Conservation (phyloP, 2,888 invertebrate genomes). For the Stenodema calcarata region DNA sequence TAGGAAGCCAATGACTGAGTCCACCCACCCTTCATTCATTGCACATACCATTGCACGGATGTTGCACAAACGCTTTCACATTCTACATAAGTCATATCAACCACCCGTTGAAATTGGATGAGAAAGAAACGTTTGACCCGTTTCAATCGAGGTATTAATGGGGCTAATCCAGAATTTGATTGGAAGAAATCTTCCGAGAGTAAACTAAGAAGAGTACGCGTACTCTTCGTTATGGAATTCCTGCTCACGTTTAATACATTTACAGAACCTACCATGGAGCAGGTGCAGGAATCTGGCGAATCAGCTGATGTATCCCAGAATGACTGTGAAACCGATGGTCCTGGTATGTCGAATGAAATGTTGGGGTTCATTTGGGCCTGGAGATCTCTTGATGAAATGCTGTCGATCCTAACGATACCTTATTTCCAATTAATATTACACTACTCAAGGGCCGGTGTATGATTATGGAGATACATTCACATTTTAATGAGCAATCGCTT, state of each 20-base stretch:
- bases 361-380: neutral
- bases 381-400: neutral
- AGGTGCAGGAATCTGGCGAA: neutral
- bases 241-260: neutral
- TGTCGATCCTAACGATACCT: neutral
- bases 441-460: too few species aligned
- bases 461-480: too few species aligned
- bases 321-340: neutral
- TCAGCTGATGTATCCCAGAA: neutral
- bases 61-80: neutral
- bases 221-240: neutral
- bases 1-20: too few species aligned
- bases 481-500: too few species aligned
- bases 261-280: neutral
- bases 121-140: too few species aligned
- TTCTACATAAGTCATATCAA: neutral
- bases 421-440: neutral
- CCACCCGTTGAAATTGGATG: too few species aligned
- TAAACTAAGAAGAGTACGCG: too few species aligned
- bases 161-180: too few species aligned
- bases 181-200: too few species aligned
- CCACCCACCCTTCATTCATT: too few species aligned
- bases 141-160: too few species aligned
- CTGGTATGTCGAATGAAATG: neutral
- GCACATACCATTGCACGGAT: neutral